A percentile compares a stretch with the other conserved stretches of the same genome.
phyloP scores from a whole-genome alignment of 2,797 vertebrate species.

The Pipistrellus kuhlii region DNA sequence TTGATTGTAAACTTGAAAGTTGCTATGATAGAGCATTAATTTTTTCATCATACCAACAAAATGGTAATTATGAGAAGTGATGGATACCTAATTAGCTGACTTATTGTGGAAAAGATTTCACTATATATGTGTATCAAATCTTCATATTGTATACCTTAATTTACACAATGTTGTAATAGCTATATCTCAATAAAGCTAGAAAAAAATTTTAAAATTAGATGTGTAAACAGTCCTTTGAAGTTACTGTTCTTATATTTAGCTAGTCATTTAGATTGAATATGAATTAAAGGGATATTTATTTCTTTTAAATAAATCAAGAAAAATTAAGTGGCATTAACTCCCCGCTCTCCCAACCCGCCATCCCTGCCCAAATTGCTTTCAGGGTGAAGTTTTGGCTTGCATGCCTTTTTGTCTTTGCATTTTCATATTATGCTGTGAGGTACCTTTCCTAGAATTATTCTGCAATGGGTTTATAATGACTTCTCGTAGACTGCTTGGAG shows the following conservation, averaged over 20 bases:
- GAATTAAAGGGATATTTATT: not conserved
- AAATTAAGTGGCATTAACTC: not conserved
- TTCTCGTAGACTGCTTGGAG: constrained; percentile 2
- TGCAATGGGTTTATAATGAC: not conserved
- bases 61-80: not conserved
- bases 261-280: not conserved
- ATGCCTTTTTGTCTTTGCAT: not conserved
- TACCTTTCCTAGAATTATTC: not conserved
- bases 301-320: not conserved
- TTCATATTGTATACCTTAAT: not conserved
- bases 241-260: not conserved
- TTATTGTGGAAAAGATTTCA: not conserved
- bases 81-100: not conserved
- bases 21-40: not conserved
- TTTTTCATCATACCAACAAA: not conserved
- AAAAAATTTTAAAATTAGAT: not conserved
- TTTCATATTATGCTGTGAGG: not conserved
- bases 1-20: not conserved
- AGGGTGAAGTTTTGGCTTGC: not conserved
- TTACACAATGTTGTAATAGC: not conserved
- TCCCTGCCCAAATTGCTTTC: not conserved
- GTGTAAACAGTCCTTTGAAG: not conserved
- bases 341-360: not conserved
- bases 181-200: not conserved
- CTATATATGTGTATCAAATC: not conserved